These are phyloP conservation scores for Megaptera novaeangliae DNA, from an alignment of 2,113 vertebrate species.

Conservation along the genomic window DNA sequence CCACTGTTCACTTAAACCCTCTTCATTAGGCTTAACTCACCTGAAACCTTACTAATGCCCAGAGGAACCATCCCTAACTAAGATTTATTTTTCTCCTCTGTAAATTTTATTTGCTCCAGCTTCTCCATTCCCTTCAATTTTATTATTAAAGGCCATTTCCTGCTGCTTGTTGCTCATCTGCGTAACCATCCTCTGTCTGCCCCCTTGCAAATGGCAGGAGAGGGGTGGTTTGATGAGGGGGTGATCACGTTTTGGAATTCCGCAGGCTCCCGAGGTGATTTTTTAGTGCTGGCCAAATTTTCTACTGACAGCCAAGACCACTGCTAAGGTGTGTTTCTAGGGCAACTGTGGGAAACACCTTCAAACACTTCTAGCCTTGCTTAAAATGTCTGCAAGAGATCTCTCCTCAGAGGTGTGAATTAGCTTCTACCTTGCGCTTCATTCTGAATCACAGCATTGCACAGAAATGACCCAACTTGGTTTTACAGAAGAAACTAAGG, in stretches of 20 bases:
- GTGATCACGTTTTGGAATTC: not conserved
- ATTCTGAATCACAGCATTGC: not conserved
- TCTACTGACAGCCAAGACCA: not conserved
- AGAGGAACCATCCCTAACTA: not conserved
- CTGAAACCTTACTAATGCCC: not conserved
- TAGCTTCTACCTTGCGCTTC: not conserved
- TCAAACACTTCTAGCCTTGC: not conserved
- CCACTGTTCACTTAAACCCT: not conserved
- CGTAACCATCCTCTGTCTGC: not conserved
- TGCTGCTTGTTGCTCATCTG: not conserved
- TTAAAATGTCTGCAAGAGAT: not conserved
- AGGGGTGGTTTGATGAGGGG: not conserved
- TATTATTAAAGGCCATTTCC: not conserved
- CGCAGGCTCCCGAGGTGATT: not conserved
- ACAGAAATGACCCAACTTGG: not conserved
- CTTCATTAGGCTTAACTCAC: not conserved
- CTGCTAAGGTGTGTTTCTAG: not conserved
- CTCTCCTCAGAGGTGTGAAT: not conserved
- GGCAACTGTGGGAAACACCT: not conserved
- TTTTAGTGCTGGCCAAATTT: not conserved
- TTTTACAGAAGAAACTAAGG: not conserved
- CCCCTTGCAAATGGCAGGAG: not conserved
- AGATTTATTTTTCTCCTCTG: not conserved
- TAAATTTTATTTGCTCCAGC: not conserved
- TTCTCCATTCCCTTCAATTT: not conserved